Percentiles rank a stretch among this genome's conserved stretches.
phyloP scores from a whole-genome alignment of 2,888 invertebrate genomes.

The Scaptomyza tumidula region DNA sequence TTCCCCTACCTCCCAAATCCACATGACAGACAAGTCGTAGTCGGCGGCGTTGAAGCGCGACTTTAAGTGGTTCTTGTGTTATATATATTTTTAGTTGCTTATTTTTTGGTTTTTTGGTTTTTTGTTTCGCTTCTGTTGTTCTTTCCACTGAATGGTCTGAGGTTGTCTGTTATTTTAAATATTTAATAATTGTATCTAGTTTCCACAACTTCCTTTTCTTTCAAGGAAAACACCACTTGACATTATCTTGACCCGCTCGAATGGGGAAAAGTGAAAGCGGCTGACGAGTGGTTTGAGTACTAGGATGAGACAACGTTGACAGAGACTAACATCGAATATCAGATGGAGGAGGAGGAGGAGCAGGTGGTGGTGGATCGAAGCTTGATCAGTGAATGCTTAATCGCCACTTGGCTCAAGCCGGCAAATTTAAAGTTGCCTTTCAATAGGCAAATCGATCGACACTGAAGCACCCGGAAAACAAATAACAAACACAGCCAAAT shows the following conservation, averaged over 20 bases:
- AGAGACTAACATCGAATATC: slow-evolving; percentile 44
- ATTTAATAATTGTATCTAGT: slow-evolving; percentile 79
- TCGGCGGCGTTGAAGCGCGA: slow-evolving; percentile 67
- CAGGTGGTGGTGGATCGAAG: slow-evolving; percentile 28
- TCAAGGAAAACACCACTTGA: slow-evolving; percentile 76
- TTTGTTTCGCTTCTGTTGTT: slow-evolving; percentile 35
- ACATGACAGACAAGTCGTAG: slow-evolving; percentile 21
- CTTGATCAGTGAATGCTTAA: slow-evolving; percentile 37
- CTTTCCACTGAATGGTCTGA: slow-evolving; percentile 24
- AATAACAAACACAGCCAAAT: slow-evolving; percentile 21
- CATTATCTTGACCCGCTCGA: slow-evolving; percentile 53
- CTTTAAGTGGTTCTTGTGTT: slow-evolving; percentile 58
- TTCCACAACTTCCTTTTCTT: slow-evolving; percentile 64
- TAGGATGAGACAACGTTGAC: slow-evolving; percentile 51
- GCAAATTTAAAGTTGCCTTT: slow-evolving; percentile 41
- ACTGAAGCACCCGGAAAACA: slow-evolving; percentile 62
- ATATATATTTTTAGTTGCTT: slow-evolving; percentile 12
- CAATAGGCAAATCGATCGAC: slow-evolving; percentile 57
- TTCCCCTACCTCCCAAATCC: background rate
- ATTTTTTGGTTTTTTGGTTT: background rate
- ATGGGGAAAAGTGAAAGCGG: slow-evolving; percentile 70
- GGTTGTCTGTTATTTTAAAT: slow-evolving; percentile 72
- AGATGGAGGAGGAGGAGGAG: background rate
- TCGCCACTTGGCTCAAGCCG: slow-evolving; percentile 49
- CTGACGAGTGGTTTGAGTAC: slow-evolving; percentile 24